Evolutionary conservation across 2,888 invertebrate species (phyloP), one percentile per base, ranked within the genome.

Genomic region (Timema podura): DNA sequence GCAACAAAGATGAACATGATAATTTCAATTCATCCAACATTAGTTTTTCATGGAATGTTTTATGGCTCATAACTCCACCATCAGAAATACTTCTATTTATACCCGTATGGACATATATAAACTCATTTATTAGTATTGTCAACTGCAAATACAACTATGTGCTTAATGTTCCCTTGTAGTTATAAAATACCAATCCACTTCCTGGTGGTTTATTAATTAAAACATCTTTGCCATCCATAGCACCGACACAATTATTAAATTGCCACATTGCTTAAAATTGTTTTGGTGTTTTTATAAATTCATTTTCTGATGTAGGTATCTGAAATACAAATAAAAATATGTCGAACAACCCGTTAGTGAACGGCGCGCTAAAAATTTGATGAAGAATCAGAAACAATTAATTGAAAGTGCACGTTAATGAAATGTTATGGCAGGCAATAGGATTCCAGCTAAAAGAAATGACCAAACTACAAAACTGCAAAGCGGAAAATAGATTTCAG

Each of bases 11-110:
- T 30, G 48, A 7, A 1, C 48, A 46, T 67, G 73, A 72, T 16
- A 74, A 67, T 61, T 74, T 48, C 64, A 72, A 64, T 64, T 71
- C 68, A 15, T 48, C 70, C 30, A n/a, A 46, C 11, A 47, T 69
- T 64, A 73, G 61, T 48, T 15, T 48, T n/a, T 72, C 16, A 47
- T 72, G 70, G 68, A 74, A 73, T 11, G 61, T 13, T 48, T 73
- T 72, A 48, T 59, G 70, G 70, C 48, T 51, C 5, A 66, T 6
- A 51, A 66, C 49, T 5, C 66, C 48, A 7, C 67, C 30, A 66
- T 9, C 61, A 61, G 30, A 61, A 44, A 61, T 45, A 45, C 61
- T 61, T n/a, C 61, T 45, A 61, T 7, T 61, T 61, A 61, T 45
- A 61, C 61, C 61, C 1, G 61, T 9, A 61, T 61, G 1, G 61